Base-by-base conservation (phyloP, 1,140 invertebrate species). In the Sitodiplosis mosellana region DNA sequence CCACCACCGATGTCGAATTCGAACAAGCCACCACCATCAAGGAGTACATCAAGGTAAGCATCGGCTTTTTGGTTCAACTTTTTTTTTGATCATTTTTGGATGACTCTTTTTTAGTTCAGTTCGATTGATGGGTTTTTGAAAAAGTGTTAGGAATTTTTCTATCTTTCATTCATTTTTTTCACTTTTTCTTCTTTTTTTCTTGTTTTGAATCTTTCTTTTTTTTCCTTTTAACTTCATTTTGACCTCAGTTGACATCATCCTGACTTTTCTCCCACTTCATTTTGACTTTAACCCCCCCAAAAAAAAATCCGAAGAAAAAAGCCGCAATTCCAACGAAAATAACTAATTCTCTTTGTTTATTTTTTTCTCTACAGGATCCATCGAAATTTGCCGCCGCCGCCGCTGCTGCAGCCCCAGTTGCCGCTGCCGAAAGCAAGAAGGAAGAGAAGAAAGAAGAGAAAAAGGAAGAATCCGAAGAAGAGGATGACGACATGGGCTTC, bases 401-500 rank as follows among this genome's bases (percentile, higher is more conserved):
- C n/a, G 62, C 71, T 33, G 63, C 72, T 33, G 72, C 75, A 49
- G 69, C 78, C 38, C 71, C 76, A 38, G 70, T 73, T 48, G 68
- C 78, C 46, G 75, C 75, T 33, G 70, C 73, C 4, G 67, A 69
- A 46, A 65, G 68, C 20, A 67, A 73, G 41, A 69, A 69, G 48
- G 74, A 75, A 53, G 76, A 69, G 52, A 78, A 73, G 67, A 78
- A 75, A 61, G 77, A 81, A 56, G 77, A 83, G 52, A 82, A 87
- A 66, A 83, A 86, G 60, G 78, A 81, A 62, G 76, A 81, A 52
- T 80, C 80, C 52, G 79, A 87, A 58, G 79, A 80, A 22, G 87
- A 87, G 58, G 91, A 94, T 64, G 93, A 96, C 58, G 90, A 93
- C 63, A 94, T 98, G 88, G 93, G 91, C 60, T 91, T 94, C 63